Percentiles rank a stretch among this genome's conserved stretches.
Conservation (phyloP, 2,113 vertebrate genomes). For the Oncorhynchus mykiss region DNA sequence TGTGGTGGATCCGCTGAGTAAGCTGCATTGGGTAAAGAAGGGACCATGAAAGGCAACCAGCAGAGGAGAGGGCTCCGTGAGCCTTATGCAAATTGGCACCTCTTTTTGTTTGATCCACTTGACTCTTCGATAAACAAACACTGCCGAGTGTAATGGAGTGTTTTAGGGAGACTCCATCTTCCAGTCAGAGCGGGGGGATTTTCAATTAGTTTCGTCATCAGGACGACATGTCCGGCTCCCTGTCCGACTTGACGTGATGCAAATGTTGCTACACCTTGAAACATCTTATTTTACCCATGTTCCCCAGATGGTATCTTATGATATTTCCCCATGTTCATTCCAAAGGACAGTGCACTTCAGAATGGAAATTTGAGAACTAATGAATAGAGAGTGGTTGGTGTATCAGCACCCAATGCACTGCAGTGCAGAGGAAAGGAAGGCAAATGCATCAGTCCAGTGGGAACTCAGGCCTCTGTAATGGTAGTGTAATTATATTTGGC, state of each 20-base stretch:
- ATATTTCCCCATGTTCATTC: background rate
- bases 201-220: slow-evolving; percentile 20
- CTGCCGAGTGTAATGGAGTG: slow-evolving; percentile 22
- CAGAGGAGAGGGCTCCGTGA: slow-evolving; percentile 37
- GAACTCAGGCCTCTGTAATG: slow-evolving; percentile 51
- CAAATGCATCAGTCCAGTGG: slow-evolving; percentile 20
- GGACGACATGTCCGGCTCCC: background rate
- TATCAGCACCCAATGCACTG: slow-evolving; percentile 32
- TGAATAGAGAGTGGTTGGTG: slow-evolving; percentile 47
- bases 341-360: slow-evolving; percentile 33
- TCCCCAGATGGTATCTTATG: background rate
- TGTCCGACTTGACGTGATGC: background rate
- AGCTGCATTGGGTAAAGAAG: slow-evolving; percentile 39
- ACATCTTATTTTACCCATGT: background rate
- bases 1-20: slow-evolving; percentile 63
- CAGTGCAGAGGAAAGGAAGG: slow-evolving; percentile 55
- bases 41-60: slow-evolving; percentile 50
- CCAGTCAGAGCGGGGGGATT: background rate
- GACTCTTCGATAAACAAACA: slow-evolving; percentile 56
- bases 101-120: slow-evolving; percentile 52
- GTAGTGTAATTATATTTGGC: slow-evolving; percentile 71
- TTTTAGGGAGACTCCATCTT: background rate
- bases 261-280: background rate
- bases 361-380: slow-evolving; percentile 49
- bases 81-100: slow-evolving; percentile 55